These are phyloP conservation scores for Murina feae DNA, from an alignment of 2,113 vertebrate genomes.

Conservation along the genomic window DNA sequence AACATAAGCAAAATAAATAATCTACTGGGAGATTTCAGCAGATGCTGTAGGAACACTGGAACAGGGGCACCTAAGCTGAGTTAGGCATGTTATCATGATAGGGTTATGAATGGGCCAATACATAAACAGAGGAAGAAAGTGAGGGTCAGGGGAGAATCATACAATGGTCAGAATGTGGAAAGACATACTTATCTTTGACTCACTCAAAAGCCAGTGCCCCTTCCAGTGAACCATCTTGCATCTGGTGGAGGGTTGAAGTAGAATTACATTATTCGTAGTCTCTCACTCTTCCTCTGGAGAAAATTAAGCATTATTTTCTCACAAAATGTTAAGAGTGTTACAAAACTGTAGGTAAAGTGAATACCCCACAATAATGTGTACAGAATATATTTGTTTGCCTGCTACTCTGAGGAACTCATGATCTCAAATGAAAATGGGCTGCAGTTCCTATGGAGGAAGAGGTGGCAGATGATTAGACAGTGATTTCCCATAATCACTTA, in stretches of 20 bases:
- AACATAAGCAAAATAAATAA: neutral
- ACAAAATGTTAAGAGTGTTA: neutral
- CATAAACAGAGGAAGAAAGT: neutral
- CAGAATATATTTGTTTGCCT: neutral
- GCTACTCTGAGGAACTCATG: fast-evolving
- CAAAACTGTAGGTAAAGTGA: neutral
- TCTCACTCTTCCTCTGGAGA: neutral
- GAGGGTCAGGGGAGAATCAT: neutral
- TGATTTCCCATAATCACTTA: neutral
- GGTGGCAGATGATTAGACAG: neutral
- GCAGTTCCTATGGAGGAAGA: neutral
- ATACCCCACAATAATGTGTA: neutral
- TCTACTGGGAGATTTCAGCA: neutral
- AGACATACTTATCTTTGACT: neutral
- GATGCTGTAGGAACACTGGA: neutral
- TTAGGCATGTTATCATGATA: neutral
- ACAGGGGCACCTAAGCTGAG: neutral
- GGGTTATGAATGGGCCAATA: neutral
- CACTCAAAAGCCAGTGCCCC: neutral
- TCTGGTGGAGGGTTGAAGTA: neutral
- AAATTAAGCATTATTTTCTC: neutral
- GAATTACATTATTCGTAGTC: neutral
- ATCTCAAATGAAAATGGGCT: neutral
- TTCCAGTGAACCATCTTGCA: neutral
- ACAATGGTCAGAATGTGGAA: too few relatives aligned